phyloP scores from a whole-genome alignment of 2,113 vertebrate species.

The Edolisoma coerulescens region DNA sequence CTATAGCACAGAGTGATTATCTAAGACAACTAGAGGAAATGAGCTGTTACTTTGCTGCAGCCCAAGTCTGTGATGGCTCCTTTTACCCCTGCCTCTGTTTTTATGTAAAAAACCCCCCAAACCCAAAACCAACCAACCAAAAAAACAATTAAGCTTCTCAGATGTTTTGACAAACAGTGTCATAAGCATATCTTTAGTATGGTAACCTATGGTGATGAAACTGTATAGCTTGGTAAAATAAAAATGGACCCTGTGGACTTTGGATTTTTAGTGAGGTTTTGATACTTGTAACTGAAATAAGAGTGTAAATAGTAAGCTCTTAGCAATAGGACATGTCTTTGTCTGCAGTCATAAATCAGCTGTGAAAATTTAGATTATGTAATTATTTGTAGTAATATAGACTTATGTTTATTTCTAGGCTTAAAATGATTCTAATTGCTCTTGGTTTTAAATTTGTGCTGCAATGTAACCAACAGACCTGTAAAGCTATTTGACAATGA shows the following conservation, averaged over 20 bases:
- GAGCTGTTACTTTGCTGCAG: background rate
- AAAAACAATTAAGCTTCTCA: background rate
- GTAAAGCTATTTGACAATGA: background rate
- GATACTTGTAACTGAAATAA: background rate
- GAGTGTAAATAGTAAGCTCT: background rate
- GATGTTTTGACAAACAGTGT: background rate
- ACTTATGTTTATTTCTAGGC: background rate
- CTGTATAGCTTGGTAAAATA: background rate
- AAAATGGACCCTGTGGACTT: background rate
- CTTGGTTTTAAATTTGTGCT: background rate
- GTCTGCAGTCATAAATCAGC: background rate
- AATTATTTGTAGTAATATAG: background rate
- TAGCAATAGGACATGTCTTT: background rate
- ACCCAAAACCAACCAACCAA: background rate
- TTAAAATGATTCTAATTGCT: background rate
- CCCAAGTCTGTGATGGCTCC: background rate
- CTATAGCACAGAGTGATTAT: background rate
- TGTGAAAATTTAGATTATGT: background rate
- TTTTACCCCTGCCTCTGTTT: background rate
- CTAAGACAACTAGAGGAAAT: background rate
- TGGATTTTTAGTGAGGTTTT: background rate
- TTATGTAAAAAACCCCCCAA: background rate
- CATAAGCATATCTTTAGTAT: background rate
- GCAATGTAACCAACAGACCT: background rate
- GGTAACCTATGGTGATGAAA: background rate